Base-by-base conservation (phyloP, 2,797 vertebrate species). In the Gadopsis bispinosus region DNA sequence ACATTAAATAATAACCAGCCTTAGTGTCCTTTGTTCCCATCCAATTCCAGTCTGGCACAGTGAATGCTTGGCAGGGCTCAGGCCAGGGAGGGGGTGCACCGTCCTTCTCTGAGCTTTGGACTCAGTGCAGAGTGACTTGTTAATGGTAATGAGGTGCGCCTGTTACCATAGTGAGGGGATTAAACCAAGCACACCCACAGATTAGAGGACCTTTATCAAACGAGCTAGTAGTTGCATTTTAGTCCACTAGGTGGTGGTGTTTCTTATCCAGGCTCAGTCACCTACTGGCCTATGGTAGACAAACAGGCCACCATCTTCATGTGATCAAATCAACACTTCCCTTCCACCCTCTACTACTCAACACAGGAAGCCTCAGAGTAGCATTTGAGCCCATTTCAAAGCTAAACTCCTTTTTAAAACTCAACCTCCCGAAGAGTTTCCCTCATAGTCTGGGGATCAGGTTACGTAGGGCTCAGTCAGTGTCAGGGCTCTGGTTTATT, bases 391-490 rank as follows among this genome's bases (percentile, higher is more conserved):
- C 45, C 53, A 56, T 69, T 61, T 65, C 22, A 58, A 67, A 0
- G 31, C 33, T 47, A 67, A 51, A 37, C 31, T 11, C 14, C 35
- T 7, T 43, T 45, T 58, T 12, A 43, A 83, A 55, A 7, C 1
- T 29, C 51, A 54, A 17, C 35, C 54, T 71, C 43, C 56, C 2
- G 4, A 4, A 51, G 66, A 3, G 9, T 64, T 61, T 67, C 50
- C 19, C 47, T 65, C 39, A 63, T 55, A 56, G 73, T 45, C 80
- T 70, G 55, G 29, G 39, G 35, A 67, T 89, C 75, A 60, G 29
- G 48, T 87, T 76, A 39, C 87, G 37, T 35, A 22, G 54, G 54
- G 62, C 48, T 83, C 74, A 78, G 66, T 26, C 80, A 17, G 67
- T 58, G 20, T 43, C 50, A 17, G 60, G 41, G 47, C 48, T 63